Evolutionary conservation across 1,140 invertebrate species (phyloP), one percentile per base, ranked within the genome.

Genomic region (Drosophila lini): DNA sequence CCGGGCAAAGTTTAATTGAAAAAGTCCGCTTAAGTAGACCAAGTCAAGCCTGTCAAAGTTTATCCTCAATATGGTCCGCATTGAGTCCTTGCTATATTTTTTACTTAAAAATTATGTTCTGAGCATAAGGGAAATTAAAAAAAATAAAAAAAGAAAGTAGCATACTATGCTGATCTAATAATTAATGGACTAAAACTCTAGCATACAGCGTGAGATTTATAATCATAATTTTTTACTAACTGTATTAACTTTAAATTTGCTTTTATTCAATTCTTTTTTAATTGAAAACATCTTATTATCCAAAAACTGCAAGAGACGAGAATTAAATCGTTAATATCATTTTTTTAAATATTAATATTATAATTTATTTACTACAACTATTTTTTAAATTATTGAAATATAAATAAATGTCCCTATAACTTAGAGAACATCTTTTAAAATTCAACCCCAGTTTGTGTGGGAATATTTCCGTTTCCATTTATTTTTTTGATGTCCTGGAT

Each of bases 1-100:
- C 36, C 42, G 52, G 62, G 40, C 47, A 59, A 76, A 76, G 73
- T 76, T 76, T 76, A 76, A 76, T 76, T 76, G 74, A 67, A 76
- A 76, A 59, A 28, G 22, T 34, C 31, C 8, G 36, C 42, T 41
- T 32, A 62, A 50, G 31, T 41, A 34, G 16, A 22, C 31, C 25
- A 63, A 42, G 16, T 42, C 19, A 19, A 19, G 47, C 4, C 19
- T 28, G 10, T 41, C n/a, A 25, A 41, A 65, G 38, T 40, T 42
- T 42, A 13, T 44, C 5, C 9, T n/a, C 28, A 22, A n/a, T 50
- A 25, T n/a, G 32, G 5, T 9, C 15, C 1, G 2, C 25, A n/a
- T 32, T 47, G 13, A 59, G 16, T 32, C 6, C 3, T 34, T n/a
- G 19, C 1, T 34, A 34, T 19, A 16, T 42, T 25, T 56, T 32